Base-by-base conservation (phyloP, 2,888 invertebrate species). In the Plutella xylostella region DNA sequence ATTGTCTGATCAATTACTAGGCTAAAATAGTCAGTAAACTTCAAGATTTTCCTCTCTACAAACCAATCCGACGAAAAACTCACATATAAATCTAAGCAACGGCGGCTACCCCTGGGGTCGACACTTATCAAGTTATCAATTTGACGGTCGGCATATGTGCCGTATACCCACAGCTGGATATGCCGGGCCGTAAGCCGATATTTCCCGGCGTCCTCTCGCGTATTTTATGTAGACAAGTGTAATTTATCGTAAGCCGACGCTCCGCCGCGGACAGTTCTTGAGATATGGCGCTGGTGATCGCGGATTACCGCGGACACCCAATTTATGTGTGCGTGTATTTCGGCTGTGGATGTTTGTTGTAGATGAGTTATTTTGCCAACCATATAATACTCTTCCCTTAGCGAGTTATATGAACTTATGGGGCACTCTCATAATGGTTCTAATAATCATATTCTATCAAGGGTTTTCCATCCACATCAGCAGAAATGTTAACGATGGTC, bases 61-160 rank as follows among this genome's bases (percentile, higher is more conserved):
- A n/a, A n/a, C n/a, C n/a, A n/a, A n/a, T n/a, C n/a, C n/a, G n/a
- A n/a, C n/a, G n/a, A n/a, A n/a, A n/a, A n/a, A n/a, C n/a, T n/a
- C n/a, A n/a, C n/a, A n/a, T n/a, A n/a, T n/a, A n/a, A n/a, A n/a
- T n/a, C n/a, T n/a, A n/a, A n/a, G n/a, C n/a, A n/a, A n/a, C n/a
- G n/a, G n/a, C n/a, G n/a, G n/a, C n/a, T n/a, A n/a, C n/a, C n/a
- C n/a, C n/a, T n/a, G n/a, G n/a, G n/a, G n/a, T n/a, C 4, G 2
- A 28, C 42, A 46, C 45, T 76, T 77, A 77, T 75, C 73, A 71
- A 73, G 73, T 77, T 78, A 78, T 77, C 78, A 77, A 75, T 77
- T 73, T 68, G 65, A 59, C 61, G 59, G 61, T 61, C 54, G 61
- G 61, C 53, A 53, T 55, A 48, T 54, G 54, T 54, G 53, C 51